Conservation (phyloP, 2,797 vertebrate genomes). For the Spheniscus humboldti region DNA sequence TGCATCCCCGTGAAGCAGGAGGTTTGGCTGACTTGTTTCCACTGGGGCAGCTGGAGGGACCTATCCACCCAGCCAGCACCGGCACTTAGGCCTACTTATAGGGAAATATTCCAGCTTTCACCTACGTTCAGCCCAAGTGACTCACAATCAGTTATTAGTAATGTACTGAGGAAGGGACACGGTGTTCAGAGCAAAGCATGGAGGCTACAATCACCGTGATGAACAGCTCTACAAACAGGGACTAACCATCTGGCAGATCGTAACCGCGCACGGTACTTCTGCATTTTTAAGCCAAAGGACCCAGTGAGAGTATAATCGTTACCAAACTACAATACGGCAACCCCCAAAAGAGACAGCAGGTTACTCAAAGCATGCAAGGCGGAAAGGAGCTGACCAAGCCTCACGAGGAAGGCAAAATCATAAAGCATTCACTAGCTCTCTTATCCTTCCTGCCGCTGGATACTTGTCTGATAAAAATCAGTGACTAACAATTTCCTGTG, state of each 20-base stretch:
- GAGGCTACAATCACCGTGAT: not conserved
- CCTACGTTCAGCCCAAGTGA: not conserved
- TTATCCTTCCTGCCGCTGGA: not conserved
- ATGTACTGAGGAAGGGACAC: not conserved
- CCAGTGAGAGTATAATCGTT: not conserved
- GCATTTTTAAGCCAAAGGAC: not conserved
- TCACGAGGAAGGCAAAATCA: not conserved
- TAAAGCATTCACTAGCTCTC: not conserved
- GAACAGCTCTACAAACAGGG: not conserved
- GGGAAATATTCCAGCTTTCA: conserved; percentile 37
- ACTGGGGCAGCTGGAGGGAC: not conserved
- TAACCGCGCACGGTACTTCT: fast-evolving
- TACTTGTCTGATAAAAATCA: conserved; percentile 8
- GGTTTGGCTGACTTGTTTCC: not conserved
- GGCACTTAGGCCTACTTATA: fast-evolving
- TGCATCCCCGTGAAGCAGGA: not conserved
- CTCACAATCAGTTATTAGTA: not conserved
- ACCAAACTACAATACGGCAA: not conserved
- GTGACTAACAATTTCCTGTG: conserved; percentile 19
- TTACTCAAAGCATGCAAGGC: not conserved
- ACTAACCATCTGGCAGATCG: not conserved
- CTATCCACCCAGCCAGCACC: not conserved
- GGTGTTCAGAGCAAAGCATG: not conserved
- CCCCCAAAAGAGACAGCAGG: not conserved
- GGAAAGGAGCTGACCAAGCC: not conserved